These are phyloP conservation scores for Erpornis zantholeuca DNA, from an alignment of 2,113 vertebrate genomes.

Conservation along the genomic window DNA sequence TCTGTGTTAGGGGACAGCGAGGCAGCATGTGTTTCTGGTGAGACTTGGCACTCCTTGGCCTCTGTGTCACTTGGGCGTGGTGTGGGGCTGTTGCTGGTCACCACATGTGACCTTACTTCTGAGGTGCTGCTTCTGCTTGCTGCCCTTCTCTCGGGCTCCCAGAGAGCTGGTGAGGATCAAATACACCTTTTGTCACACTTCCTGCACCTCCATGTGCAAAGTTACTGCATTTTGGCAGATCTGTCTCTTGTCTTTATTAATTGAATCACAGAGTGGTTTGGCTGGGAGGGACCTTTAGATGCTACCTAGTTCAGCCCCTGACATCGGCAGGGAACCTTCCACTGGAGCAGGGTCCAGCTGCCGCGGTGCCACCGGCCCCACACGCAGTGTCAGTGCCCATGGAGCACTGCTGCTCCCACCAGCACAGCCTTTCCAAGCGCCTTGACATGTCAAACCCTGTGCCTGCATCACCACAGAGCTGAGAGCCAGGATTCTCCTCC, in stretches of 20 bases:
- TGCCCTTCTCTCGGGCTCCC: background rate
- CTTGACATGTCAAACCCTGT: rapidly evolving
- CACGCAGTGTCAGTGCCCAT: rapidly evolving
- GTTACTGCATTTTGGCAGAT: background rate
- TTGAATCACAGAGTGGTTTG: background rate
- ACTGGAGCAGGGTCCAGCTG: background rate
- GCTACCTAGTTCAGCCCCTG: background rate
- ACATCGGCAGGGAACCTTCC: background rate
- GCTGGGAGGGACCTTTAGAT: background rate
- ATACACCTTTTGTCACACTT: background rate
- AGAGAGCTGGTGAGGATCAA: background rate
- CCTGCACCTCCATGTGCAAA: rapidly evolving
- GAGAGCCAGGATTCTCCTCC: background rate
- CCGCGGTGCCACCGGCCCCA: rapidly evolving
- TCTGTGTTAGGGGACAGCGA: rapidly evolving
- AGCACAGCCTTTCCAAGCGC: rapidly evolving
- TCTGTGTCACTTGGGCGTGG: background rate
- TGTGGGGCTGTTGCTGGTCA: background rate
- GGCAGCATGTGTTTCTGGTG: background rate
- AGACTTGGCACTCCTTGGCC: rapidly evolving
- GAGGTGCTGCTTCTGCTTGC: background rate
- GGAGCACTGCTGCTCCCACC: background rate
- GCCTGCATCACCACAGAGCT: background rate
- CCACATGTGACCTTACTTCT: rapidly evolving
- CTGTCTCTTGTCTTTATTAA: background rate